Base-by-base conservation (phyloP, 1,140 invertebrate species). In the Diabrotica virgifera region DNA sequence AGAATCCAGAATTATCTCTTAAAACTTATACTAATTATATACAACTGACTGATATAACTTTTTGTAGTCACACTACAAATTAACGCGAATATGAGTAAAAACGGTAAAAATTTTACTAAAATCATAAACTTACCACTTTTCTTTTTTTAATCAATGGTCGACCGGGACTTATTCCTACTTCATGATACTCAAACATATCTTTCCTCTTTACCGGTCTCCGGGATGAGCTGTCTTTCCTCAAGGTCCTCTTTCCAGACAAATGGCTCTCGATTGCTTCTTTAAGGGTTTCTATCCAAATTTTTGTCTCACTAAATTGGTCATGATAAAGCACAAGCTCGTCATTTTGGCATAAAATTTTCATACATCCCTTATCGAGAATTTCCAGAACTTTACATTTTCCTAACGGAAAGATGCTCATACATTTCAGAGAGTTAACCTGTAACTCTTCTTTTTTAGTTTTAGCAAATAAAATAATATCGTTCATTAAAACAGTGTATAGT, bases 391-490 rank as follows among this genome's bases (percentile, higher is more conserved):
- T 83, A 72, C 85, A 87, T 67, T 87, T 87, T 63, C 83, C 85
- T 5, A 88, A 70, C 0, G 86, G 86, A 59, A 88, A 80, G 57
- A 87, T 82, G 66, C 82, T 83, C 61, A 79, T 82, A 63, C 86
- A 82, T 70, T 83, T 83, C 5, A 89, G 66, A 0, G 84, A 83
- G 67, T 80, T 82, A 36, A 71, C 59, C 62, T 69, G 54, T 24
- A 68, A 59, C 38, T 73, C 71, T 5, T 71, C 71, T 69, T 80
- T 80, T 59, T 80, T 72, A 54, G 84, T 81, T 78, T 85, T 86
- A 66, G 84, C 87, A 69, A 87, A 87, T 68, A 88, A 77, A 24
- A 89, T 82, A 73, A 83, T 86, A 75, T 85, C 87, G 63, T 75
- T 83, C 76, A 82, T 82, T 67, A 81, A 80, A 72, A 82, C 80